Evolutionary conservation across 2,797 vertebrate species (phyloP).

Genomic region (Gobio occitaniae): DNA sequence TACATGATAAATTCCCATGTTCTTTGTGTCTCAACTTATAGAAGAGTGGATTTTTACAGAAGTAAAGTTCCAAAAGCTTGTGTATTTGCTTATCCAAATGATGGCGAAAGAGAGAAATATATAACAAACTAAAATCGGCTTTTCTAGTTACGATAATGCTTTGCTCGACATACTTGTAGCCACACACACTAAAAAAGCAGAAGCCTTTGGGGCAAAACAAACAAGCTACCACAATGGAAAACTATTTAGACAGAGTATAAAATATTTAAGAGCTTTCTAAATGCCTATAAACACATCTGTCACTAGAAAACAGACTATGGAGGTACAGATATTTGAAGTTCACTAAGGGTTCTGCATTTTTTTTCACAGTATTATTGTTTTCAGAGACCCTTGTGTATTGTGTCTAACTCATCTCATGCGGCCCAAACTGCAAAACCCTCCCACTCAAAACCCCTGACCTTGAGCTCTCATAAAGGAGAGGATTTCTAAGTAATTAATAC

Average conservation of each 20-base stretch:
- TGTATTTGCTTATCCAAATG: background rate
- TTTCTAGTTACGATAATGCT: background rate
- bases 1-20: background rate
- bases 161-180: background rate
- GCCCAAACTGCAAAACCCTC: background rate
- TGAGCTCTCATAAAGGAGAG: conserved; percentile 14
- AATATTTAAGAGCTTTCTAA: background rate
- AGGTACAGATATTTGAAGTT: conserved; percentile 13
- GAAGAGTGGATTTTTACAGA: background rate
- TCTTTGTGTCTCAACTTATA: background rate
- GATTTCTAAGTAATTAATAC: conserved; percentile 15
- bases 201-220: background rate
- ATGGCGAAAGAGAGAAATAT: background rate
- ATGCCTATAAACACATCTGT: background rate
- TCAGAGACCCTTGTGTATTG: conserved; percentile 36
- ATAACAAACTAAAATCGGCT: background rate
- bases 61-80: background rate
- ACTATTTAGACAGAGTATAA: background rate
- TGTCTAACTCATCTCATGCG: conserved; percentile 40
- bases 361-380: conserved; percentile 39
- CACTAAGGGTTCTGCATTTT: conserved; percentile 31
- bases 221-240: background rate
- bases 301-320: conserved; percentile 8
- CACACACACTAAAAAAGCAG: background rate
- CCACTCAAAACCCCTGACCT: conserved; percentile 26